Conservation (phyloP, 2,797 vertebrate species). For the Iguana delicatissima region DNA sequence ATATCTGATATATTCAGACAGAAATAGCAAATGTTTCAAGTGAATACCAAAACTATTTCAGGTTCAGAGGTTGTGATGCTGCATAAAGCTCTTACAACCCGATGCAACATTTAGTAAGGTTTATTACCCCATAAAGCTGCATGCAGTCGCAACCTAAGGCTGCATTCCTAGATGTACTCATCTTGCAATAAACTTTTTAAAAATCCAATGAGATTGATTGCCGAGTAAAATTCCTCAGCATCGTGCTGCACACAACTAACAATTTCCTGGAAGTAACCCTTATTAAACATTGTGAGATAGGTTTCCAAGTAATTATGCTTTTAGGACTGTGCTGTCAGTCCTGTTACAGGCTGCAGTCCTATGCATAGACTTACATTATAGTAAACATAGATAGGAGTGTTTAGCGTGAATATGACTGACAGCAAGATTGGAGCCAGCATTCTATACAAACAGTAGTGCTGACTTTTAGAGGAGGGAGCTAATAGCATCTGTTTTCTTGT, state of each 20-base stretch:
- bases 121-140: background rate
- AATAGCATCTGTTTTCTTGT: background rate
- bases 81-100: background rate
- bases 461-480: too few relatives aligned
- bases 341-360: background rate
- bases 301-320: background rate
- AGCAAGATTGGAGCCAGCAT: background rate
- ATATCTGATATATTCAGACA: background rate
- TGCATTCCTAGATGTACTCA: too few relatives aligned
- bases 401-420: background rate
- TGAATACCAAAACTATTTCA: background rate
- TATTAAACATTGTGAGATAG: background rate
- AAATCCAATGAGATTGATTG: background rate
- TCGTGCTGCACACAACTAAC: background rate
- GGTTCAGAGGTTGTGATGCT: background rate
- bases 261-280: background rate
- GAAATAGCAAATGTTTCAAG: background rate
- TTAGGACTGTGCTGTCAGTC: background rate
- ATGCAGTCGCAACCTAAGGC: background rate
- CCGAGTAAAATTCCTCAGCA: background rate
- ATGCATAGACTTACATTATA: background rate
- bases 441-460: background rate
- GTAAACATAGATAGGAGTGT: background rate
- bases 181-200: background rate
- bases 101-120: background rate